Base-by-base conservation (phyloP, 2,113 vertebrate genomes). In the Bos javanicus region DNA sequence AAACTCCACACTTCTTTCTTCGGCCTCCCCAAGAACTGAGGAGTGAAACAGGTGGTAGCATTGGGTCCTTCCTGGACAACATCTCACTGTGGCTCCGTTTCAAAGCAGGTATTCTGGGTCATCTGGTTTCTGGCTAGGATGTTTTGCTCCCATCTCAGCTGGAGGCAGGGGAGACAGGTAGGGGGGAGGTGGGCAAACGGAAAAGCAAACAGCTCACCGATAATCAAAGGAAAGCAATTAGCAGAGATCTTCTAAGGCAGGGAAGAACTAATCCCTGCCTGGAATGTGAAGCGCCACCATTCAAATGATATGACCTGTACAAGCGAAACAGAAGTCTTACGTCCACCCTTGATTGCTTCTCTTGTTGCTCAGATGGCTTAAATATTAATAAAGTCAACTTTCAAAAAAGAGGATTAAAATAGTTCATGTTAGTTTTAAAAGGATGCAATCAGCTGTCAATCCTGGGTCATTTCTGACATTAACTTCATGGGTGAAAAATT, bases 191-290 rank as follows among this genome's bases (percentile, higher is more conserved):
- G 78, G 95, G 97, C 92, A 94, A 98, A 97, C 71, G 88, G 96
- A 97, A 98, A 98, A 98, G 98, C 95, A 96, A 97, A 97, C 97
- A 99, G 95, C 97, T 97, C 94, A 84, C 95, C 85, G 97, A 98
- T 98, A 99, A 98, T 95, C 97, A 98, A 98, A 94, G 56, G 91
- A 98, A 57, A 78, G 95, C 56, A 91, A 98, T 98, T 98, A 98
- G 97, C 97, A 46, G 54, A 98, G 98, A 94, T 85, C 96, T 98
- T 89, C 7, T 2, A 43, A 98, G 97, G 97, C 97, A 94, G 82
- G 57, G 78, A 98, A 97, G 95, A 97, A 94, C 71, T 16, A 85
- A 96, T 91, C 87, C 85, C 54, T 2, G 33, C 95, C 94, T 96
- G 91, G 98, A 74, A 97, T 93, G 94, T 64, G 81, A 78, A 92